A percentile compares a stretch with the other conserved stretches of the same genome.
Evolutionary conservation across 2,797 vertebrate genomes (phyloP).

Genomic region (Cercopithecus petaurista): DNA sequence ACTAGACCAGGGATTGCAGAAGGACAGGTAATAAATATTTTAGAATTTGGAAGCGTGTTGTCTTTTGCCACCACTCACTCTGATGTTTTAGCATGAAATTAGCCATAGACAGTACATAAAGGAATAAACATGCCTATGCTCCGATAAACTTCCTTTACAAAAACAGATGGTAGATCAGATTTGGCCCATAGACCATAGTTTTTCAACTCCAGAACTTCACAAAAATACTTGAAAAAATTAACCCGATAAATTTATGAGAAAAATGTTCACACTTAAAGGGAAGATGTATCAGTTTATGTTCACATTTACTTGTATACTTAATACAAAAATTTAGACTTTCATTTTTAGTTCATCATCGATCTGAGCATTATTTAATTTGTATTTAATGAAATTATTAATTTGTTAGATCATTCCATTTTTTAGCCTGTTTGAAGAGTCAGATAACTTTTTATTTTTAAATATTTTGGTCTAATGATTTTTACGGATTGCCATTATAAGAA

Average conservation of each 20-base stretch:
- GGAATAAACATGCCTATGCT: neutral
- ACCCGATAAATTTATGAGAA: neutral
- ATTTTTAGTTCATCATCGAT: neutral
- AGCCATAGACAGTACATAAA: no score
- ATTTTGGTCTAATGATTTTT: slow-evolving; percentile 26
- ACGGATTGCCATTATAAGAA: neutral
- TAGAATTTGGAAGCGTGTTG: neutral
- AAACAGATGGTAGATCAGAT: neutral
- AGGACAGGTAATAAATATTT: neutral
- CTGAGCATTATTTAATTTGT: neutral
- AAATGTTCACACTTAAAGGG: neutral
- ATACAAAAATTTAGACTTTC: neutral
- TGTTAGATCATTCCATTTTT: neutral
- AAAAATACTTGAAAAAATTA: neutral
- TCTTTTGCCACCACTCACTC: neutral
- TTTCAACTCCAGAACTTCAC: neutral
- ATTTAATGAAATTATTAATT: neutral
- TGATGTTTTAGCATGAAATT: neutral
- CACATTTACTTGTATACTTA: neutral
- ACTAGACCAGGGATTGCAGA: neutral
- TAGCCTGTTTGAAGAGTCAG: neutral
- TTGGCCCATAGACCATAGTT: neutral
- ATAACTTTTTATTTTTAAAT: neutral
- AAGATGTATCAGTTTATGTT: neutral
- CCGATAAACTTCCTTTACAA: neutral